A percentile compares a stretch with the other conserved stretches of the same genome.
Conservation (phyloP, 2,113 vertebrate species). For the Upupa epops region DNA sequence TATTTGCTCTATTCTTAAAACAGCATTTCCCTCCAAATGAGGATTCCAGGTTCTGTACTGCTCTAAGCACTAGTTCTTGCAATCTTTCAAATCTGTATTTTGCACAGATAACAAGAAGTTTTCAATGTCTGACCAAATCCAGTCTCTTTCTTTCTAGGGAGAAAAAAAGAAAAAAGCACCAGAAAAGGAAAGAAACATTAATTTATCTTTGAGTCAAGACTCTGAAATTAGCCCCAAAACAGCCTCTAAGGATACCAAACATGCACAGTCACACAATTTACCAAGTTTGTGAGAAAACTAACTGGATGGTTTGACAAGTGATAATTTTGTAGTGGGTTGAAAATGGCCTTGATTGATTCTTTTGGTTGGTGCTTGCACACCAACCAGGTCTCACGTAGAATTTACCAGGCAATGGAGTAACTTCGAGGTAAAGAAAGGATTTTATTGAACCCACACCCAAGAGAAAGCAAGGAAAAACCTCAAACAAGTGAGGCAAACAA, state of each 20-base stretch:
- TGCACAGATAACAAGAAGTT: background rate
- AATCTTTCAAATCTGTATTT: background rate
- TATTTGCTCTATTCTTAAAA: conserved; percentile 4
- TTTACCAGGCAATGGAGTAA: no score
- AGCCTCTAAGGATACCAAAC: background rate
- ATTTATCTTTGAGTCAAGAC: background rate
- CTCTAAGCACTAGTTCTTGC: background rate
- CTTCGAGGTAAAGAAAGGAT: no score
- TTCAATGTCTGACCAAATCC: background rate
- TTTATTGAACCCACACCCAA: no score
- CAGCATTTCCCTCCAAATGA: background rate
- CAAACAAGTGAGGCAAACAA: no score
- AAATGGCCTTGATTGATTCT: no score
- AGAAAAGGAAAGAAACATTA: background rate
- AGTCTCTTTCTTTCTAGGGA: background rate
- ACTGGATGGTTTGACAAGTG: background rate
- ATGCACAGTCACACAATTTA: background rate
- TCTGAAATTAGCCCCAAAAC: background rate
- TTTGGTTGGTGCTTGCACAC: no score
- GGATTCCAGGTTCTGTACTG: background rate
- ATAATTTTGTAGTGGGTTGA: no score
- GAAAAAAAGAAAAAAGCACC: background rate
- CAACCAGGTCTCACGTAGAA: no score
- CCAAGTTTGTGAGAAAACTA: background rate
- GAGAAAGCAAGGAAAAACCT: no score